Conservation (phyloP, 2,888 invertebrate genomes). For the Geophilus truncorum region DNA sequence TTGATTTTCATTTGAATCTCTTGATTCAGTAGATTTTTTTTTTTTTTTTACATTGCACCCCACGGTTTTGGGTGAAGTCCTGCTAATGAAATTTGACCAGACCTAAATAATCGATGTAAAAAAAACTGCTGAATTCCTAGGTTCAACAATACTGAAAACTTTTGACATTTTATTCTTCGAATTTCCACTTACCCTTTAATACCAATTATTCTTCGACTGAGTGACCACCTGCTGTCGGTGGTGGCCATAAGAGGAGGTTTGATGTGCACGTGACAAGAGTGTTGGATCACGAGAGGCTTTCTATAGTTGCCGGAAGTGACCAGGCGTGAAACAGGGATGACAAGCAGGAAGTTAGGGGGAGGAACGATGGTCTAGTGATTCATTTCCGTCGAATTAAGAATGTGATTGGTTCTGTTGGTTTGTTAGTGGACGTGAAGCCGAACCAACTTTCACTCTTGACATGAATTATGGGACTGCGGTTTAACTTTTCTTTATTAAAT, state of each 20-base stretch:
- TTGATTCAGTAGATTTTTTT: too few relatives aligned
- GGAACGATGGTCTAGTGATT: background rate
- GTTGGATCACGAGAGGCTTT: constrained; percentile 18
- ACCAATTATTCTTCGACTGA: background rate
- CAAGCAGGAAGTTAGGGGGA: constrained; percentile 7
- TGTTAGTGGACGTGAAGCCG: background rate
- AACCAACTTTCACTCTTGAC: background rate
- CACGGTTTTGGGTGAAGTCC: too few relatives aligned
- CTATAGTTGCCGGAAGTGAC: constrained; percentile 22
- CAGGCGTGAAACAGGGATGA: constrained; percentile 27
- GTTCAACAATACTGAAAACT: too few relatives aligned
- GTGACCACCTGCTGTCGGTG: background rate
- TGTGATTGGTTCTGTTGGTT: constrained; percentile 4
- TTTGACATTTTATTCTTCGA: background rate
- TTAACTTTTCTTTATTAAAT: background rate
- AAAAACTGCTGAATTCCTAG: too few relatives aligned
- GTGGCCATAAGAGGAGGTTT: background rate
- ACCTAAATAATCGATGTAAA: too few relatives aligned
- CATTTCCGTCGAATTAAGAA: constrained; percentile 17
- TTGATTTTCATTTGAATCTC: too few relatives aligned
- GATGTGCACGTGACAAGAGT: constrained; percentile 21
- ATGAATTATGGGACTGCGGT: background rate
- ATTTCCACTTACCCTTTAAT: background rate
- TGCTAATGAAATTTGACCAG: too few relatives aligned
- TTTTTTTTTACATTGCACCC: too few relatives aligned